Conservation (phyloP, 2,113 vertebrate genomes). For the Oenanthe melanoleuca region DNA sequence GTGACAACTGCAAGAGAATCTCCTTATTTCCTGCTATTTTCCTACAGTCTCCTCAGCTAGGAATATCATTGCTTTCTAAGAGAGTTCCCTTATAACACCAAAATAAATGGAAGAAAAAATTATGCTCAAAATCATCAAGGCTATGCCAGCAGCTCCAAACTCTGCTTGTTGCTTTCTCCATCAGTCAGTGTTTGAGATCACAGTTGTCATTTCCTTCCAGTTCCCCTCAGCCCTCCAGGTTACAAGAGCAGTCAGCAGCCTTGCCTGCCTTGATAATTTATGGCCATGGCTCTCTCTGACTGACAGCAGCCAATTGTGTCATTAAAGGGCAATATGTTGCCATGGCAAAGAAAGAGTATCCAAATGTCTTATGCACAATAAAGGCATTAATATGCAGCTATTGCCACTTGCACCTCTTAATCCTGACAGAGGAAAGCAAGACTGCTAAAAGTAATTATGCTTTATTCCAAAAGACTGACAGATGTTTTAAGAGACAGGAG, state of each 20-base stretch:
- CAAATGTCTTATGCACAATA: conserved; percentile 14
- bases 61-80: not conserved
- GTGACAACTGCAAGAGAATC: not conserved
- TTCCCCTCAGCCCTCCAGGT: not conserved
- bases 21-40: not conserved
- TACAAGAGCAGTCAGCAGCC: not conserved
- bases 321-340: conserved; percentile 27
- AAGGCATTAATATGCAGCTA: conserved; percentile 13
- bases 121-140: not conserved
- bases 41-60: not conserved
- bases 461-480: not conserved
- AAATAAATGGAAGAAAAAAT: not conserved
- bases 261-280: not conserved
- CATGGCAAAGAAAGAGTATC: conserved; percentile 49
- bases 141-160: not conserved
- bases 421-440: not conserved
- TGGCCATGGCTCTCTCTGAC: not conserved
- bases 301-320: conserved; percentile 37
- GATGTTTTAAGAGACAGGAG: not conserved
- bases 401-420: conserved; percentile 23
- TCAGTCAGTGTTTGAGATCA: not conserved
- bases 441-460: not conserved
- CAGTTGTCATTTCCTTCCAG: not conserved
- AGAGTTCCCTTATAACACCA: not conserved
- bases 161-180: not conserved